Evolutionary conservation across 2,797 vertebrate species (phyloP).

Genomic region (Furcifer pardalis): DNA sequence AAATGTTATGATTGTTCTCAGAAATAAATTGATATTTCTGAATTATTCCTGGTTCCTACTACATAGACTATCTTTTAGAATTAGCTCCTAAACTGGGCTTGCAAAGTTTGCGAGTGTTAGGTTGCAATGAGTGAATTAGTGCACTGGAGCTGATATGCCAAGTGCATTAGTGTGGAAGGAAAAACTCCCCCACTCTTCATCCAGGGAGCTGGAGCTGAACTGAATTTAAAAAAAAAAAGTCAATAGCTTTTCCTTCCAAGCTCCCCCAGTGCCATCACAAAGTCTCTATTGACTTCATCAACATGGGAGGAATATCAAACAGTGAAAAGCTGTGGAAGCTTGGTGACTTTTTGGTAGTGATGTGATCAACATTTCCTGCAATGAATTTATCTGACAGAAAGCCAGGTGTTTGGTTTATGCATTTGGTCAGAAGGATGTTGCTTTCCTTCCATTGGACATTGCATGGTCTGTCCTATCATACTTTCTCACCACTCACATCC

Average conservation of each 20-base stretch:
- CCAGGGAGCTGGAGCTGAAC: rapidly evolving
- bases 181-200: neutral
- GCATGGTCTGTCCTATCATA: neutral
- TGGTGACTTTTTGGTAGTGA: neutral
- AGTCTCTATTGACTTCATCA: slow-evolving; percentile 1
- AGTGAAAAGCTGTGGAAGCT: neutral
- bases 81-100: slow-evolving; percentile 24
- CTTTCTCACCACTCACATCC: slow-evolving; percentile 28
- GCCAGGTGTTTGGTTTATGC: neutral
- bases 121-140: slow-evolving; percentile 17
- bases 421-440: slow-evolving; percentile 2
- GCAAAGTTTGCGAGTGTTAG: slow-evolving; percentile 42
- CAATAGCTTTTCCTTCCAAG: neutral
- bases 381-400: neutral
- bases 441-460: slow-evolving; percentile 25
- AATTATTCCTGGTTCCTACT: slow-evolving; percentile 20
- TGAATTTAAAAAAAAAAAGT: neutral
- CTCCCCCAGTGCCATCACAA: neutral
- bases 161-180: rapidly evolving
- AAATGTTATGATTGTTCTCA: slow-evolving; percentile 8
- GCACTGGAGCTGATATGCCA: neutral
- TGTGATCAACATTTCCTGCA: rapidly evolving
- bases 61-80: slow-evolving; percentile 42
- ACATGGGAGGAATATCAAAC: neutral
- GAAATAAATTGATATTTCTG: slow-evolving; percentile 16